Evolutionary conservation across 2,113 vertebrate species (phyloP).

Genomic region (Edolisoma coerulescens): DNA sequence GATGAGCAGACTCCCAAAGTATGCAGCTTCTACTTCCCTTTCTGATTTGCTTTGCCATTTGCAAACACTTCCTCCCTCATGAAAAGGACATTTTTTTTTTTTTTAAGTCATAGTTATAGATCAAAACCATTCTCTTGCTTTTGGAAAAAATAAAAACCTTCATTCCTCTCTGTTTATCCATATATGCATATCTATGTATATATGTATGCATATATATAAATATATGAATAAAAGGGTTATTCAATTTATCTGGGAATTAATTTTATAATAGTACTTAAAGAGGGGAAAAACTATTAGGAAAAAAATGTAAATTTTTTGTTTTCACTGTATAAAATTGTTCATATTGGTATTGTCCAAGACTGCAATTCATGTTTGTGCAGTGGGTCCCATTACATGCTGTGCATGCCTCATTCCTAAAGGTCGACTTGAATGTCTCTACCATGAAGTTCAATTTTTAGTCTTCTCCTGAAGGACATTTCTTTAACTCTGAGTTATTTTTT

Average conservation of each 20-base stretch:
- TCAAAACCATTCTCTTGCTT: neutral
- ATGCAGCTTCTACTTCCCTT: neutral
- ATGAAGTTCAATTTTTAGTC: neutral
- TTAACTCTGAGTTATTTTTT: neutral
- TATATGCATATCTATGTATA: neutral
- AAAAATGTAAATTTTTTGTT: neutral
- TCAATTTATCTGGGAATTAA: neutral
- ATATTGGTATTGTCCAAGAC: neutral
- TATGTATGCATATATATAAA: neutral
- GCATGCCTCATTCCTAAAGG: neutral
- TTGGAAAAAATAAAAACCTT: neutral
- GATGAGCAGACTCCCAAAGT: neutral
- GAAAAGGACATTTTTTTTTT: neutral
- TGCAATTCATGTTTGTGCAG: neutral
- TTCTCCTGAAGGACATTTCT: neutral
- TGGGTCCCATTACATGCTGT: neutral
- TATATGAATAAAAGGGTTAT: neutral
- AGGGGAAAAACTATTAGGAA: neutral
- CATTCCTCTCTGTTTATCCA: neutral
- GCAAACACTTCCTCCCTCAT: neutral
- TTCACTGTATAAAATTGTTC: neutral
- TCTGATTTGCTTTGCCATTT: neutral
- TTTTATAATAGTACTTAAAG: neutral
- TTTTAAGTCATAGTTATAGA: neutral
- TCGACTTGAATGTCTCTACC: neutral